Conservation (phyloP, 2,797 vertebrate genomes). For the Scarus forsteni region DNA sequence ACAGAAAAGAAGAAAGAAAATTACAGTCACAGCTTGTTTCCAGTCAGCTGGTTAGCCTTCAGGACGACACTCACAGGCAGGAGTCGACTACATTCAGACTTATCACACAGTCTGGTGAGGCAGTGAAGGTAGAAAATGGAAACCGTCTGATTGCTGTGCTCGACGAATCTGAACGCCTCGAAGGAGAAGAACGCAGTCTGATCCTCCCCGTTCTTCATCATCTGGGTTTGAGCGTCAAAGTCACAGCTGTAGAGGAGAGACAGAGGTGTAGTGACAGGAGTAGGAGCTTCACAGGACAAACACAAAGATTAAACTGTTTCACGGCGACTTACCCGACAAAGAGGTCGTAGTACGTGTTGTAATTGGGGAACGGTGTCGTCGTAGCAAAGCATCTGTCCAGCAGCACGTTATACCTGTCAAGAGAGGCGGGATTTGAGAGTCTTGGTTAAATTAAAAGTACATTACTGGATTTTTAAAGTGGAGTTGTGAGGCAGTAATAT, state of each 20-base stretch:
- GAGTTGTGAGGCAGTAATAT: too few species aligned
- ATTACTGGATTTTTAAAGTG: too few species aligned
- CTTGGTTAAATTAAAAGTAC: too few species aligned
- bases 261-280: neutral
- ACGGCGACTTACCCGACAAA: slow-evolving; percentile 79
- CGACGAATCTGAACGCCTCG: slow-evolving; percentile 81
- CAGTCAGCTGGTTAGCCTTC: neutral
- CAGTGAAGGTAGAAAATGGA: slow-evolving; percentile 84
- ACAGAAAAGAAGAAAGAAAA: neutral
- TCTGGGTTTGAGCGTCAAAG: slow-evolving; percentile 69
- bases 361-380: slow-evolving; percentile 42
- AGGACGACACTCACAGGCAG: slow-evolving; percentile 69
- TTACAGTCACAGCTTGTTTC: neutral
- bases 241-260: slow-evolving; percentile 63
- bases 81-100: slow-evolving; percentile 56
- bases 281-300: neutral
- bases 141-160: slow-evolving; percentile 73
- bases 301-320: neutral
- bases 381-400: slow-evolving; percentile 82
- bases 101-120: slow-evolving; percentile 79
- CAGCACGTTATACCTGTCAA: slow-evolving; percentile 78
- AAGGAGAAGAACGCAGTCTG: slow-evolving; percentile 75
- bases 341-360: slow-evolving; percentile 68
- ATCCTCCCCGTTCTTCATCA: slow-evolving; percentile 63
- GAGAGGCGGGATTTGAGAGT: slow-evolving; percentile 2